Evolutionary conservation across 2,113 vertebrate genomes (phyloP).

Genomic region (Saccopteryx bilineata): DNA sequence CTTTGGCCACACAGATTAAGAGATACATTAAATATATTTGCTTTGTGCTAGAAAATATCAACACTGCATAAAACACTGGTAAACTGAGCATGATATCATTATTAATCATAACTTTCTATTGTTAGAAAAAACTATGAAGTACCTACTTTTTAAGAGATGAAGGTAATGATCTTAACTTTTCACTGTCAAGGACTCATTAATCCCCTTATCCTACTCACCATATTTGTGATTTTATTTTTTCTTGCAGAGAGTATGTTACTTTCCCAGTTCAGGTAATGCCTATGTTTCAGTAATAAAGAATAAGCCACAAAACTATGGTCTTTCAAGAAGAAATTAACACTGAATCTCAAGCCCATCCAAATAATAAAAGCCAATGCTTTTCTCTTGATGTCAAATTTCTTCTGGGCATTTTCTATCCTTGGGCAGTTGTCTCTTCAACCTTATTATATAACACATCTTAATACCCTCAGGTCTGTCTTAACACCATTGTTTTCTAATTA

Average conservation of each 20-base stretch:
- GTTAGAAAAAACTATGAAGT: not conserved
- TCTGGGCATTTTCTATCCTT: conserved; percentile 37
- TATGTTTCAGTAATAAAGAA: not conserved
- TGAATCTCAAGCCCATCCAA: not conserved
- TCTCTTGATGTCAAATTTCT: conserved; percentile 40
- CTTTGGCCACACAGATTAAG: conserved; percentile 35
- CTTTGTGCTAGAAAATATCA: conserved; percentile 56
- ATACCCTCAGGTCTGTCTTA: conserved; percentile 1
- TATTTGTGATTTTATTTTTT: not conserved
- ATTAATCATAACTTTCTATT: conserved; percentile 40
- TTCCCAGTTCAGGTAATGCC: not conserved
- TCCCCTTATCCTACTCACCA: not conserved
- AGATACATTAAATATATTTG: conserved; percentile 45
- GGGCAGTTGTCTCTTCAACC: not conserved
- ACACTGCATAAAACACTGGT: not conserved
- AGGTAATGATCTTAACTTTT: not conserved
- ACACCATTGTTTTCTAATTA: conserved; percentile 60
- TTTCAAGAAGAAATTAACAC: not conserved
- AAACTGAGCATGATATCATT: not conserved
- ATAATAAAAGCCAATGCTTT: not conserved
- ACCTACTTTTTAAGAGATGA: not conserved
- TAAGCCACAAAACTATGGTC: not conserved
- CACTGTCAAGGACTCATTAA: not conserved
- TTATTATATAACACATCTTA: conserved; percentile 59
- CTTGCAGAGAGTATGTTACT: not conserved